These are phyloP conservation scores for Oreochromis spilurus DNA, from an alignment of 2,113 vertebrate species.

Conservation along the genomic window DNA sequence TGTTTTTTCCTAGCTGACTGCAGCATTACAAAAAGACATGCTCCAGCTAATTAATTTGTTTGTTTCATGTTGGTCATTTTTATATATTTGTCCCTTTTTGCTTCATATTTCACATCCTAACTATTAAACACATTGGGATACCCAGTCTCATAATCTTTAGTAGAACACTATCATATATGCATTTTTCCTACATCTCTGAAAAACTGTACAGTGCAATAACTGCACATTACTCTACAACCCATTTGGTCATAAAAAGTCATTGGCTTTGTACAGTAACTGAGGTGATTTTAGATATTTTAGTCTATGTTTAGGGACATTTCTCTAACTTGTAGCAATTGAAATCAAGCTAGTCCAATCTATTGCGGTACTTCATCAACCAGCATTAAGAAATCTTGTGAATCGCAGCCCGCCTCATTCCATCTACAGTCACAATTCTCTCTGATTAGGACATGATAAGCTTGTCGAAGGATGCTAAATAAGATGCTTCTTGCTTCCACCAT, in stretches of 20 bases:
- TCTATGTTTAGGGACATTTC: background rate
- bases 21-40: background rate
- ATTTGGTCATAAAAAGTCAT: background rate
- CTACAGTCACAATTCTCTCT: constrained; percentile 11
- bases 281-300: background rate
- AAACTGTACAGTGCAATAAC: background rate
- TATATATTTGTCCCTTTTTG: background rate
- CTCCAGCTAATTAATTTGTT: background rate
- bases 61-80: background rate
- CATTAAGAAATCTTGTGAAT: background rate
- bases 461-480: background rate
- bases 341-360: background rate
- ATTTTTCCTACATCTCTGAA: background rate
- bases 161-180: background rate
- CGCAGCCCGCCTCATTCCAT: background rate
- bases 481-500: background rate
- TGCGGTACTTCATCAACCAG: background rate
- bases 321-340: background rate
- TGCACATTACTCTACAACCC: background rate
- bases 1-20: background rate
- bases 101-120: background rate
- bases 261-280: background rate
- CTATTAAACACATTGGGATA: background rate
- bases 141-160: background rate
- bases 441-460: constrained; percentile 7